phyloP scores from a whole-genome alignment of 2,797 vertebrate species.

The Diceros bicornis region DNA sequence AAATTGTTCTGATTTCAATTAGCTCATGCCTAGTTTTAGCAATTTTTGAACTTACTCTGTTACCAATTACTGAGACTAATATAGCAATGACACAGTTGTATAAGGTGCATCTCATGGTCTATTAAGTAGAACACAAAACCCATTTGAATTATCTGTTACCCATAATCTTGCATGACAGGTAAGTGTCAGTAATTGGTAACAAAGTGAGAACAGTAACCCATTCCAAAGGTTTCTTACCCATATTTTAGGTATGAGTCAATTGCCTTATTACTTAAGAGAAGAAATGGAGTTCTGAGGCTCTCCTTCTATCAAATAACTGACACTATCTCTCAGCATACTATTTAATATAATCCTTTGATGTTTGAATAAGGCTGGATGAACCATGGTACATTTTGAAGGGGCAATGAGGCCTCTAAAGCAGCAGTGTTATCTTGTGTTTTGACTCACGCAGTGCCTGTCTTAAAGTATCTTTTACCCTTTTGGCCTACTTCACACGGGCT shows the following conservation, averaged over 20 bases:
- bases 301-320: too few species aligned
- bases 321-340: too few species aligned
- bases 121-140: background rate
- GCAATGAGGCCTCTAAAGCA: too few species aligned
- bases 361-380: too few species aligned
- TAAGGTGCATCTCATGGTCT: constrained; percentile 11
- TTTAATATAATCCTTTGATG: too few species aligned
- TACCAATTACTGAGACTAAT: constrained; percentile 83
- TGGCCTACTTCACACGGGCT: too few species aligned
- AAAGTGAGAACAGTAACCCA: constrained; percentile 76
- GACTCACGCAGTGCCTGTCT: too few species aligned
- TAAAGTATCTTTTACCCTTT: too few species aligned
- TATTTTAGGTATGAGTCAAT: constrained; percentile 84
- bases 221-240: constrained; percentile 83
- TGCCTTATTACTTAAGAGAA: constrained; percentile 80
- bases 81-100: constrained; percentile 85
- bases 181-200: background rate
- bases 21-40: too few species aligned
- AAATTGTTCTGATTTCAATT: constrained; percentile 69
- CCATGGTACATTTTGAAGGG: too few species aligned
- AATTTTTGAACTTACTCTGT: constrained; percentile 80
- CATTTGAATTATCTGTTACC: background rate
- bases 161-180: background rate
- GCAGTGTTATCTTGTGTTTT: too few species aligned
- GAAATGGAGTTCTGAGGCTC: constrained; percentile 70